Percentiles rank a stretch among this genome's conserved stretches.
Evolutionary conservation across 2,888 invertebrate genomes (phyloP).

Genomic region (Acrocyrtus sp.): DNA sequence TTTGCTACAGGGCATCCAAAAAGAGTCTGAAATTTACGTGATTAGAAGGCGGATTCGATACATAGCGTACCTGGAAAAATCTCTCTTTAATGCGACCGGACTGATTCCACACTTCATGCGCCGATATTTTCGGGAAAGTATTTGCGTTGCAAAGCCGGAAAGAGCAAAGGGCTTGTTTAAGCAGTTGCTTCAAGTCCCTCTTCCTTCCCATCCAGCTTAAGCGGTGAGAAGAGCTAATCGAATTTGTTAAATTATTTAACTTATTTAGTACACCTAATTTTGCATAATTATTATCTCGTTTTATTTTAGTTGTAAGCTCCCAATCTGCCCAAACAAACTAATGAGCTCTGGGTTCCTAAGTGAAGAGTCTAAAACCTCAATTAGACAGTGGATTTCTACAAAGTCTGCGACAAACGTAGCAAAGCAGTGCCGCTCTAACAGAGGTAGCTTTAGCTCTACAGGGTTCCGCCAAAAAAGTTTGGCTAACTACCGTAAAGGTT

Average conservation of each 20-base stretch:
- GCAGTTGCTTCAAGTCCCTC: slow-evolving; percentile 22
- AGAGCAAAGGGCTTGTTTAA: slow-evolving; percentile 11
- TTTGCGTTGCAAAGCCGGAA: slow-evolving; percentile 26
- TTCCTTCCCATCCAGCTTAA: slow-evolving; percentile 15
- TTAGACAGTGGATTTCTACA: slow-evolving; percentile 43
- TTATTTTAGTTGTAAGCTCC: slow-evolving; percentile 27
- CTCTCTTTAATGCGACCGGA: slow-evolving; percentile 37
- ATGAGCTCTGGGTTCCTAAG: slow-evolving; percentile 18
- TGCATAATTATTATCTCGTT: no score
- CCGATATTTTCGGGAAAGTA: slow-evolving; percentile 39
- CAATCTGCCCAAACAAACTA: slow-evolving; percentile 31
- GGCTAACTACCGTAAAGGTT: slow-evolving; percentile 18
- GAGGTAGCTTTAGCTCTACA: not conserved
- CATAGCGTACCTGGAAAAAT: slow-evolving; percentile 52
- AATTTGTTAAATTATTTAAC: no score
- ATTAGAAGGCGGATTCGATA: slow-evolving; percentile 54
- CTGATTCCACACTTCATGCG: slow-evolving; percentile 27
- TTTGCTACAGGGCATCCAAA: slow-evolving; percentile 46
- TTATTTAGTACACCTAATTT: no score
- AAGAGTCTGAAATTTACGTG: slow-evolving; percentile 56
- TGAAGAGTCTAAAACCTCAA: slow-evolving; percentile 46
- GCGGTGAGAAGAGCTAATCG: slow-evolving; percentile 6
- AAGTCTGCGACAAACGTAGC: slow-evolving; percentile 14
- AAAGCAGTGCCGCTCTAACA: slow-evolving; percentile 14
- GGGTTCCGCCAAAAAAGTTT: slow-evolving; percentile 34